Evolutionary conservation across 2,797 vertebrate genomes (phyloP).

Genomic region (Harpagifer antarcticus): DNA sequence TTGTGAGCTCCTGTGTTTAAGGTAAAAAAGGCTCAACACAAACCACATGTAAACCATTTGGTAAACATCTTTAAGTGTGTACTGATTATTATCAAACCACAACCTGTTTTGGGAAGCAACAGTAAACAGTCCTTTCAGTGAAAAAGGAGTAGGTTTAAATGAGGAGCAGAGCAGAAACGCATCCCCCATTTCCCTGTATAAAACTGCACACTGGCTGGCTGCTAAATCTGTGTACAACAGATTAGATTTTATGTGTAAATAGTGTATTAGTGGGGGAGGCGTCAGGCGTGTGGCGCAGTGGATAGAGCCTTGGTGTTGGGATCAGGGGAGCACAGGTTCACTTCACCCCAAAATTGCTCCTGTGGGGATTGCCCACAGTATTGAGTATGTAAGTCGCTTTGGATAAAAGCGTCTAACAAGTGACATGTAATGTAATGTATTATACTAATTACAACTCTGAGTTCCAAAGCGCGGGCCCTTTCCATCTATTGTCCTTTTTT

Average conservation of each 20-base stretch:
- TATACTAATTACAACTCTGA: conserved; percentile 1
- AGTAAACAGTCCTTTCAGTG: background rate
- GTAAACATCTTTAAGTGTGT: background rate
- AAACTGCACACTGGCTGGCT: conserved; percentile 1
- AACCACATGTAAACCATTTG: background rate
- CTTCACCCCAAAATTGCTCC: too few relatives aligned
- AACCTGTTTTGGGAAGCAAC: background rate
- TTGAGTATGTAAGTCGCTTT: too few relatives aligned
- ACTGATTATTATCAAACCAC: conserved; percentile 1
- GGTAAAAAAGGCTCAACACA: background rate
- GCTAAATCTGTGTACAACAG: background rate
- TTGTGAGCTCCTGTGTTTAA: background rate
- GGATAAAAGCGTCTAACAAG: too few relatives aligned
- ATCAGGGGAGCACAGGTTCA: too few relatives aligned
- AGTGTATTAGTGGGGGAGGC: background rate
- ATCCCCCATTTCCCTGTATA: background rate
- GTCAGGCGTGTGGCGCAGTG: too few relatives aligned
- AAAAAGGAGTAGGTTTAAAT: background rate
- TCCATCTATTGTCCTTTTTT: background rate
- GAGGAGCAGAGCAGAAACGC: background rate
- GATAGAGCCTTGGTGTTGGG: too few relatives aligned
- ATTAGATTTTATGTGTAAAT: conserved; percentile 17
- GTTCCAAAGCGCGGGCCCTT: conserved; percentile 1
- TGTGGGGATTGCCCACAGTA: too few relatives aligned
- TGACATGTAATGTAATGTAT: too few relatives aligned